Percentiles rank a stretch among this genome's conserved stretches.
These are phyloP conservation scores for Pituophis catenifer DNA, from an alignment of 2,113 vertebrate species.

Conservation along the genomic window DNA sequence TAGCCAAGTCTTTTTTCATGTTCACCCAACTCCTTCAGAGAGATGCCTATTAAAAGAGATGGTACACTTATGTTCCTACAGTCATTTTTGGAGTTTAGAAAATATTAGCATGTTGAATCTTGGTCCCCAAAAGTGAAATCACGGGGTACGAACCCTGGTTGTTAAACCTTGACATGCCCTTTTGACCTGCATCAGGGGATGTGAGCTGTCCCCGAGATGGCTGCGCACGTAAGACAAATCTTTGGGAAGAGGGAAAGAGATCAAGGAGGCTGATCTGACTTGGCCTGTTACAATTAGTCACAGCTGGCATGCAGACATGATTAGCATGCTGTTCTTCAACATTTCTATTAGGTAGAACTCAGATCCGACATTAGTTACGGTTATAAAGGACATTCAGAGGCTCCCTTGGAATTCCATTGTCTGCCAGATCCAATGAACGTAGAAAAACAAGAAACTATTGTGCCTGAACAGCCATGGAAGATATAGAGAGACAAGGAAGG, in stretches of 20 bases:
- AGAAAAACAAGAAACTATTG: constrained; percentile 46
- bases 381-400: constrained; percentile 64
- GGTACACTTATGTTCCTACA: not conserved
- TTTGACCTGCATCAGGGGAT: constrained; percentile 18
- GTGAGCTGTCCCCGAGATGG: constrained; percentile 5
- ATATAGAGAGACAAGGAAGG: constrained; percentile 44
- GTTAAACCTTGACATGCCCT: constrained; percentile 19
- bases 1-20: not conserved
- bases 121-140: constrained; percentile 43
- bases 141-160: constrained; percentile 13
- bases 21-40: not conserved
- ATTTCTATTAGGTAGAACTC: constrained; percentile 64
- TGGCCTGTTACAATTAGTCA: constrained; percentile 45
- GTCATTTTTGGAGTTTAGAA: not conserved
- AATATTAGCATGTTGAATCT: constrained; percentile 21
- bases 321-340: constrained; percentile 59
- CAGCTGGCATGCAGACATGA: constrained; percentile 51
- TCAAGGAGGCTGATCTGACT: constrained; percentile 42
- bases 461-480: constrained; percentile 36
- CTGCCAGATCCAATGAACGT: constrained; percentile 59
- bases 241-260: constrained; percentile 16
- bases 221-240: constrained; percentile 39
- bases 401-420: constrained; percentile 58
- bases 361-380: constrained; percentile 66
- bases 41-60: not conserved